These are phyloP conservation scores for Neodiprion lecontei DNA, from an alignment of 1,140 invertebrate species.

Conservation along the genomic window DNA sequence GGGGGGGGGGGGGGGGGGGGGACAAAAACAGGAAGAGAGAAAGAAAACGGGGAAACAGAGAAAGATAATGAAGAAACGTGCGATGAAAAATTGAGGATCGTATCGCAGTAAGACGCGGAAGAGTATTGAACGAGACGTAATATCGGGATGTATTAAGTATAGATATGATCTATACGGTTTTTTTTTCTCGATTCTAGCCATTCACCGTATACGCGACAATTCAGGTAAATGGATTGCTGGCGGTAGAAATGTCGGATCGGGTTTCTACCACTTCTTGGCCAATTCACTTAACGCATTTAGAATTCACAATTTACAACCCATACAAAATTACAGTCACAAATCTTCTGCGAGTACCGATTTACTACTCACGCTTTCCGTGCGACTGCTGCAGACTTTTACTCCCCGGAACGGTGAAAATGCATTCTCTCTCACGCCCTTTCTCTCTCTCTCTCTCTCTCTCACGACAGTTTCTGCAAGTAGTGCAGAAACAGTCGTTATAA, in stretches of 20 bases:
- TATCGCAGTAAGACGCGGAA: background rate
- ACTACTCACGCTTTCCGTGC: background rate
- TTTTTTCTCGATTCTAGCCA: background rate
- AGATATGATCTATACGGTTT: background rate
- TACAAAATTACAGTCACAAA: conserved; percentile 2
- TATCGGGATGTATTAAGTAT: background rate
- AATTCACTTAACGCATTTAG: background rate
- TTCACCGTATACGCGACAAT: too few relatives aligned
- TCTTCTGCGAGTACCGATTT: background rate
- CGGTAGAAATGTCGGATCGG: background rate
- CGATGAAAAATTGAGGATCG: background rate
- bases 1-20: too few relatives aligned
- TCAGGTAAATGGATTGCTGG: background rate
- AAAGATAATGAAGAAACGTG: background rate
- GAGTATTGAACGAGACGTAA: background rate
- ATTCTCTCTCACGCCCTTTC: conserved; percentile 12
- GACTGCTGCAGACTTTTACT: background rate
- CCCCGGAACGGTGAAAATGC: background rate
- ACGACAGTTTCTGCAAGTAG: background rate
- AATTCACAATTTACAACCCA: conserved; percentile 5
- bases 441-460: conserved; percentile 17
- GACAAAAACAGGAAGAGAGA: too few relatives aligned
- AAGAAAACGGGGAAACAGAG: background rate
- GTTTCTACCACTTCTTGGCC: background rate
- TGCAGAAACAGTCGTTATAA: background rate